A percentile compares a stretch with the other conserved stretches of the same genome.
Conservation (phyloP, 1,140 invertebrate species). For the Diorhabda elongata region DNA sequence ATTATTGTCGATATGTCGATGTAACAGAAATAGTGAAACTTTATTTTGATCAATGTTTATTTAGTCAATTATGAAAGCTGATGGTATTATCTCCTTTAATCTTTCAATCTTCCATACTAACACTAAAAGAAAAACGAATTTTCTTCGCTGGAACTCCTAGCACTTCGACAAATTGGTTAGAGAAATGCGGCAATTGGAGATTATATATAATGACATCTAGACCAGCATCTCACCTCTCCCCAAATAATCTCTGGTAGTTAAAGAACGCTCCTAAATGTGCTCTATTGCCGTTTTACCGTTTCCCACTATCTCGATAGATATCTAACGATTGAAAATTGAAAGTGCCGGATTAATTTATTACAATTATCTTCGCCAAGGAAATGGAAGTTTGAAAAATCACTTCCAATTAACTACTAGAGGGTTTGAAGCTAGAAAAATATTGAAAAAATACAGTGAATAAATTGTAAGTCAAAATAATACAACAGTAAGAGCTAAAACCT, state of each 20-base stretch:
- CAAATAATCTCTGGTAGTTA: constrained; percentile 2
- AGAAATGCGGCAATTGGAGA: background rate
- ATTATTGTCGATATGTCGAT: too few species aligned
- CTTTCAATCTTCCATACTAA: background rate
- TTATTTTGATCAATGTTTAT: too few species aligned
- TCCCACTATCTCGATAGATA: background rate
- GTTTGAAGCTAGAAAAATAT: too few species aligned
- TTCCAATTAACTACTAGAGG: too few species aligned
- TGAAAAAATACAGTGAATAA: too few species aligned
- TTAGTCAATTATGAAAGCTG: too few species aligned
- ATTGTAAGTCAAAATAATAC: too few species aligned
- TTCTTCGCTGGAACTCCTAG: background rate
- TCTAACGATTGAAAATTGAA: background rate
- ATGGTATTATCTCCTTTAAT: too few species aligned
- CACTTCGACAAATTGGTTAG: background rate
- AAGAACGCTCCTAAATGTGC: background rate
- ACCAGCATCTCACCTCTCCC: background rate
- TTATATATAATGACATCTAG: constrained; percentile 3
- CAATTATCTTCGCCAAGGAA: background rate
- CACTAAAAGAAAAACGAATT: background rate
- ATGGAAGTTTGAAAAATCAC: too few species aligned
- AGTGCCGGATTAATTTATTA: constrained; percentile 1
- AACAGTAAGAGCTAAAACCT: too few species aligned
- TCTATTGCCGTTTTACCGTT: background rate
- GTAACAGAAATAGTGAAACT: too few species aligned